Evolutionary conservation across 2,797 vertebrate species (phyloP), one percentile per base, ranked within the genome.

Genomic region (Microchirus variegatus): DNA sequence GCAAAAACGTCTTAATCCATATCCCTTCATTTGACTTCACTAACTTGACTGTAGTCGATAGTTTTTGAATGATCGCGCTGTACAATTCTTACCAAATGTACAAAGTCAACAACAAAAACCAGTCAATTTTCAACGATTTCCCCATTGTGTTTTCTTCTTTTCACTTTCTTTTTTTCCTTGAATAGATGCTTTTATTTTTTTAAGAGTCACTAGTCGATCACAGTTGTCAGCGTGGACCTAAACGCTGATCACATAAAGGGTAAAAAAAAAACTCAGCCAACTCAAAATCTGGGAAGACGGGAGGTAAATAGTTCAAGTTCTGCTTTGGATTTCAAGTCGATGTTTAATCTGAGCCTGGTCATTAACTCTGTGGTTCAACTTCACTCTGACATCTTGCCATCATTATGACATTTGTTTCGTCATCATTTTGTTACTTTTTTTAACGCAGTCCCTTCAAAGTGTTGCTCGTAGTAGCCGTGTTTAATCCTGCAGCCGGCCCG

Each of bases 401-500:
- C 5, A 22, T 22, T 22, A 22, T 22, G 22, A 22, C 22, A 15
- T 15, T 42, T 14, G 15, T 15, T 42, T 42, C 4, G n/a, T 13
- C 10, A 38, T 31, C 37, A 38, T 5, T 38, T 12, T 10, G 9
- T 13, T n/a, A n/a, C n/a, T 7, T 38, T 38, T 38, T 38, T 38
- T 38, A 10, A 42, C 12, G 15, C 40, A 44, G n/a, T 44, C 43
- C 43, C n/a, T 50, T 41, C 11, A 42, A 12, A 38, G 22, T 56
- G 51, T 65, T 56, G 51, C 59, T 50, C 50, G 42, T 31, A 22
- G 36, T 53, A 43, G 62, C 36, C 66, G 19, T 53, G 48, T 53
- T 61, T 42, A 48, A 19, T 56, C 57, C 42, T 70, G 26, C 31
- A 71, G 50, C 14, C 63, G 53, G 53, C 66, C 60, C 63, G 60